phyloP scores from a whole-genome alignment of 1,140 invertebrate genomes.

The Dryas iulia region DNA sequence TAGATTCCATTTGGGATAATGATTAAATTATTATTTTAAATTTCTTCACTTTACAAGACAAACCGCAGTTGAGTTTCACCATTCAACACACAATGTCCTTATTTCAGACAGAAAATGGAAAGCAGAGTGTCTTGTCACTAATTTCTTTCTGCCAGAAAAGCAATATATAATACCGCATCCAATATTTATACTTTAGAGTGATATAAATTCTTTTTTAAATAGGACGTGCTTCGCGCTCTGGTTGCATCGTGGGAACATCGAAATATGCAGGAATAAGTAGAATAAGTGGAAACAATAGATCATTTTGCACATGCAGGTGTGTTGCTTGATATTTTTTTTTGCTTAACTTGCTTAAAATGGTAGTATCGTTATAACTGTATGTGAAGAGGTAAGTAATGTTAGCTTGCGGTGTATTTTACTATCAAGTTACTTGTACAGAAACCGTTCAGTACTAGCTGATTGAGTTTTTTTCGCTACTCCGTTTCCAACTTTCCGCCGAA shows the following conservation, averaged over 20 bases:
- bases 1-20: too few relatives aligned
- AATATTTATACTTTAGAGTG: slow-evolving; percentile 3
- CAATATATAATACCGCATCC: slow-evolving; percentile 44
- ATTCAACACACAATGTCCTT: too few relatives aligned
- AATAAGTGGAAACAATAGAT: slow-evolving; percentile 22
- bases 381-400: background rate
- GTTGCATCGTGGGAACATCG: slow-evolving; percentile 47
- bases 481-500: too few relatives aligned
- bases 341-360: background rate
- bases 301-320: slow-evolving; percentile 20
- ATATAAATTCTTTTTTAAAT: slow-evolving; percentile 35
- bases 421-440: too few relatives aligned
- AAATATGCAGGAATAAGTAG: slow-evolving; percentile 26
- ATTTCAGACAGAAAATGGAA: too few relatives aligned
- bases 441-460: too few relatives aligned
- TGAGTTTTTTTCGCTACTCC: too few relatives aligned
- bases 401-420: background rate
- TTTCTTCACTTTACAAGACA: too few relatives aligned
- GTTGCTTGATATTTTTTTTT: slow-evolving; percentile 17
- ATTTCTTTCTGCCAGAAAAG: too few relatives aligned
- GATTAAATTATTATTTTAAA: too few relatives aligned
- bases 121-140: too few relatives aligned
- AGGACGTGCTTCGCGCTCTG: slow-evolving; percentile 41
- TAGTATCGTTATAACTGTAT: background rate
- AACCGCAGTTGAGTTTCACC: too few relatives aligned